Base-by-base conservation (phyloP, 2,797 vertebrate genomes). In the Meda fulgida region DNA sequence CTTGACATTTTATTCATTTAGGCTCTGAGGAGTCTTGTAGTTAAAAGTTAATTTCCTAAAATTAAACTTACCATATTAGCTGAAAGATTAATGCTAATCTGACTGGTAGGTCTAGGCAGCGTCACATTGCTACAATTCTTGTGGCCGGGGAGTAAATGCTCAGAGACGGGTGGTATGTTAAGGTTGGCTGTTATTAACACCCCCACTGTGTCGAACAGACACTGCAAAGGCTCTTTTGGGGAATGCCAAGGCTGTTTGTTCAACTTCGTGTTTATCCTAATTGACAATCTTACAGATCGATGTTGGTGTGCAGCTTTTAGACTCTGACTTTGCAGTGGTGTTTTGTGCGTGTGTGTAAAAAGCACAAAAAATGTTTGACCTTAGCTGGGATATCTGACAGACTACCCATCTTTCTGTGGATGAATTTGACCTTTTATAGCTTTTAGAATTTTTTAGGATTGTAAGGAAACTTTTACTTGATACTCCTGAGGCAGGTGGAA, bases 21-120 rank as follows among this genome's bases (percentile, higher is more conserved):
- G 86, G 92, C 95, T 94, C 36, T 84, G 89, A 94, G 94, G 91
- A 92, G 90, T 36, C 93, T 94, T 95, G 88, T 87, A 92, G 94
- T 94, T 93, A 75, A 94, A 92, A 94, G 93, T 94, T 94, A 91
- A 94, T 95, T 95, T 95, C 91, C 93, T 93, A 91, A 94, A 95
- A 94, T 95, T 92, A 93, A 95, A 93, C 92, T 93, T 92, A 93
- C 91, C 91, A 89, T 94, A 92, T 95, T 94, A 92, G 91, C 93
- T 91, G 88, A 92, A 91, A 92, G 90, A 90, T 94, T 94, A 94
- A 94, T 94, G 92, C 85, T 93, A 95, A 95, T 95, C 91, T 93
- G 91, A 91, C 92, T 89, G 86, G 86, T 89, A 83, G 91, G 91
- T 93, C 94, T 94, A 89, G 51, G 71, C 89, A 89, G 93, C 87